phyloP scores from a whole-genome alignment of 2,797 vertebrate genomes.

The Sebastes hubbsi region DNA sequence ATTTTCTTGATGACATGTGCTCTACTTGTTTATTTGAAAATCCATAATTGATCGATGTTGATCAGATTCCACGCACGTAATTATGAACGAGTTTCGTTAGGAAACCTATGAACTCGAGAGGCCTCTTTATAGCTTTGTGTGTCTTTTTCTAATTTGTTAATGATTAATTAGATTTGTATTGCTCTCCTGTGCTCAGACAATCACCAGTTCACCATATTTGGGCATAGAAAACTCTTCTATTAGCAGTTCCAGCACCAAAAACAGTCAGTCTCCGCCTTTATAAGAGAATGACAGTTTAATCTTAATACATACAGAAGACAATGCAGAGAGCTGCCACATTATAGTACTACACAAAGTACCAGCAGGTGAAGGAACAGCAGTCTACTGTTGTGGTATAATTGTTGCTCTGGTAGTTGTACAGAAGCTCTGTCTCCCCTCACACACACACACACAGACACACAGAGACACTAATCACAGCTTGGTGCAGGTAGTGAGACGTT shows the following conservation, averaged over 20 bases:
- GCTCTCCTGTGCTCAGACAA: not conserved
- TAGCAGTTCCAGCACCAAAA: not conserved
- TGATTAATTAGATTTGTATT: slow-evolving; percentile 12
- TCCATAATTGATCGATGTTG: not conserved
- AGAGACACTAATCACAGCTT: slow-evolving; percentile 76
- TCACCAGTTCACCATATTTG: not conserved
- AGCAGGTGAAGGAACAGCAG: slow-evolving; percentile 31
- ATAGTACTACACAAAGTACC: not conserved
- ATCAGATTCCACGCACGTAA: not conserved
- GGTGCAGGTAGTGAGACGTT: slow-evolving; percentile 76
- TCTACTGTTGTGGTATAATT: slow-evolving; percentile 52
- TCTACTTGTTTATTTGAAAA: fast-evolving
- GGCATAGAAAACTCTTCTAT: not conserved
- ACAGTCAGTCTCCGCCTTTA: not conserved
- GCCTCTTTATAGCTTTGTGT: not conserved
- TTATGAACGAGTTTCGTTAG: not conserved
- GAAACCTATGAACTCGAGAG: not conserved
- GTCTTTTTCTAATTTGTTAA: slow-evolving; percentile 4
- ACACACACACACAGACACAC: not conserved
- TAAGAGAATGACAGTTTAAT: not conserved
- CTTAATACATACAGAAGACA: not conserved
- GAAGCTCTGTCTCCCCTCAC: not conserved
- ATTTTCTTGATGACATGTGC: not conserved
- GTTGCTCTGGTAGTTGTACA: slow-evolving; percentile 39
- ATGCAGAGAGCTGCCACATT: slow-evolving; percentile 12